Conservation (phyloP, 2,888 invertebrate species). For the Clitarchus hookeri region DNA sequence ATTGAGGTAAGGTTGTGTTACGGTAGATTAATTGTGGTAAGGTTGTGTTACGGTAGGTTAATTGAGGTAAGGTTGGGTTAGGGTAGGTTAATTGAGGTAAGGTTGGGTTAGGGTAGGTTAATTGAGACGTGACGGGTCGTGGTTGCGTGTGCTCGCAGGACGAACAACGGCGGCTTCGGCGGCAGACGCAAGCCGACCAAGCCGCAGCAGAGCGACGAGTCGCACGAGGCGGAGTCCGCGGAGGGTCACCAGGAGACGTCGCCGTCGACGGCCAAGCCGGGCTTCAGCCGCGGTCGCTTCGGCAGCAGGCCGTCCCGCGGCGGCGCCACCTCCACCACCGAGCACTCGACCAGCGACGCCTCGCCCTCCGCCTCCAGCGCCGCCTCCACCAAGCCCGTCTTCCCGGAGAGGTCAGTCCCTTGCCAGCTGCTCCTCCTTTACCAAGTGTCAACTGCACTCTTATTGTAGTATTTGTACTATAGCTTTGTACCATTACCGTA, state of each 20-base stretch:
- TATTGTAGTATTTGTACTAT: too few species aligned
- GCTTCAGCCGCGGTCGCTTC: constrained; percentile 43
- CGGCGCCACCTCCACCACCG: constrained; percentile 45
- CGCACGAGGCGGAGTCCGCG: constrained; percentile 45
- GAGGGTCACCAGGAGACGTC: constrained; percentile 41
- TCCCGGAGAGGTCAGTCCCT: constrained; percentile 19
- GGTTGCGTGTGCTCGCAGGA: constrained; percentile 40
- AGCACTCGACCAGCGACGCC: constrained; percentile 39
- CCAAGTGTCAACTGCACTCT: too few species aligned
- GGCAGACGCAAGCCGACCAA: background rate
- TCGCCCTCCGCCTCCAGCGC: constrained; percentile 40
- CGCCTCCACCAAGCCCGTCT: constrained; percentile 41
- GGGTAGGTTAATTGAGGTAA: too few species aligned
- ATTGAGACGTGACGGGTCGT: constrained; percentile 28
- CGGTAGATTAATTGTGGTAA: too few species aligned
- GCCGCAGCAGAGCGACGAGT: constrained; percentile 43
- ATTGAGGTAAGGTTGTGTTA: too few species aligned
- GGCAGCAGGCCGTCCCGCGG: constrained; percentile 49
- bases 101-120: too few species aligned
- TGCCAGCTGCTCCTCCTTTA: background rate
- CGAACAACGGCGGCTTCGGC: constrained; percentile 47
- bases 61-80: too few species aligned
- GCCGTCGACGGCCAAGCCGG: constrained; percentile 36
- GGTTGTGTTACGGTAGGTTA: too few species aligned
- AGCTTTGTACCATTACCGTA: too few species aligned